Conservation (phyloP, 2,888 invertebrate genomes). For the Stictocephala bisonia region DNA sequence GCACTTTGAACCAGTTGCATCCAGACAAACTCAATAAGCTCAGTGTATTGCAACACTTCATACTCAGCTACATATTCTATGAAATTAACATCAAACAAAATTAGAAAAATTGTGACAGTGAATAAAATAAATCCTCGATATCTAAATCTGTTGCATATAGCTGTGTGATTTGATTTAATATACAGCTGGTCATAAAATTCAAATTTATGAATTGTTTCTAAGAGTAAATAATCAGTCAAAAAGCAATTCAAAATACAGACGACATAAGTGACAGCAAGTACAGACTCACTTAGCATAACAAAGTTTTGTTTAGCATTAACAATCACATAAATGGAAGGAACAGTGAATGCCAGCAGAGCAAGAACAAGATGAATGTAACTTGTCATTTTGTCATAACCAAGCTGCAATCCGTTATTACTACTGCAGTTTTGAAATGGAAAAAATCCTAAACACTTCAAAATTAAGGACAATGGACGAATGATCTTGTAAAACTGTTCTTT, state of each 20-base stretch:
- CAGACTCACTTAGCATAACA: neutral
- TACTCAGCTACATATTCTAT: neutral
- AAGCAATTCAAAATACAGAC: conserved; percentile 4
- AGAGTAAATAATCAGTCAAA: neutral
- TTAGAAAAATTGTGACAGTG: neutral
- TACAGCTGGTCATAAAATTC: conserved; percentile 22
- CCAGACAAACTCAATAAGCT: neutral
- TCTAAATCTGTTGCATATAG: neutral
- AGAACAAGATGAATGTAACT: conserved; percentile 6
- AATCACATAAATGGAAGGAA: neutral
- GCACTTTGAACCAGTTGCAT: conserved; percentile 5
- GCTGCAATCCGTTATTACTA: conserved; percentile 8
- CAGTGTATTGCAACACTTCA: neutral
- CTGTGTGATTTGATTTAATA: conserved; percentile 20
- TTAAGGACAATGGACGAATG: conserved; percentile 27
- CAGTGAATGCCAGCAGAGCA: neutral
- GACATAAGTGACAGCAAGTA: neutral
- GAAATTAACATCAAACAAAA: neutral
- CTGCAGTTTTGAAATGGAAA: conserved; percentile 37
- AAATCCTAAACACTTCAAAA: conserved; percentile 38
- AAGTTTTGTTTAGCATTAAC: neutral
- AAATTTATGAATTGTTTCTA: conserved; percentile 39
- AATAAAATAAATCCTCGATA: conserved; percentile 27
- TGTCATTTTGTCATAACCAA: neutral
- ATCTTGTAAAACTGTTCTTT: conserved; percentile 44